Base-by-base conservation (phyloP, 2,113 vertebrate genomes). In the Gorsachius goisagi region DNA sequence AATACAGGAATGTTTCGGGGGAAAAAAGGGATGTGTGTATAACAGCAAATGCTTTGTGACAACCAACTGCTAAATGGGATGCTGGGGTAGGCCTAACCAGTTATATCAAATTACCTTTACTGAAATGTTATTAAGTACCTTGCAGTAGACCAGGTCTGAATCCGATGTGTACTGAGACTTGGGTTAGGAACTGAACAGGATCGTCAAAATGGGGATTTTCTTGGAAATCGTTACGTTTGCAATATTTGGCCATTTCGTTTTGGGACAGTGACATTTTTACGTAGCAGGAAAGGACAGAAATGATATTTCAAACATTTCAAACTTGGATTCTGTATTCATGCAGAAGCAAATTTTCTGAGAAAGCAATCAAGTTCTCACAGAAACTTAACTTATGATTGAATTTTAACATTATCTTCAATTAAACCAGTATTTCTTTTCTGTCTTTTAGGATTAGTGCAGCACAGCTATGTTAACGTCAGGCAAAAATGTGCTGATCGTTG, bases 381-480 rank as follows among this genome's bases (percentile, higher is more conserved):
- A 97, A 96, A 96, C 68, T 85, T 78, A 94, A 89, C 78, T 95
- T 93, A 72, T 23, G 78, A 90, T 97, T 97, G 96, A 84, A 95
- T 97, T 93, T 96, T 97, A 97, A 96, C 95, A 91, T 97, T 95
- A 90, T 95, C 89, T 93, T 94, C 97, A 94, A 94, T 95, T 93
- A 85, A 90, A 85, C 72, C 94, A 85, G 76, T 94, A 97, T 97
- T 97, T 97, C 87, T 95, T 96, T 80, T 90, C 93, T 85, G 90
- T 94, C 92, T 90, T 91, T 95, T 74, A 89, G 78, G 85, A 97
- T 97, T 94, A 97, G 85, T 33, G 19, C 88, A 91, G 86, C 86
- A 74, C 85, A 96, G 77, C 85, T 84, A 75, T 94, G 88, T 78
- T 97, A 88, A 94, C 91, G 80, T 73, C 93, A 96, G 66, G 81